These are phyloP conservation scores for Sebastes vulpes DNA, from an alignment of 2,797 vertebrate genomes.

Conservation along the genomic window DNA sequence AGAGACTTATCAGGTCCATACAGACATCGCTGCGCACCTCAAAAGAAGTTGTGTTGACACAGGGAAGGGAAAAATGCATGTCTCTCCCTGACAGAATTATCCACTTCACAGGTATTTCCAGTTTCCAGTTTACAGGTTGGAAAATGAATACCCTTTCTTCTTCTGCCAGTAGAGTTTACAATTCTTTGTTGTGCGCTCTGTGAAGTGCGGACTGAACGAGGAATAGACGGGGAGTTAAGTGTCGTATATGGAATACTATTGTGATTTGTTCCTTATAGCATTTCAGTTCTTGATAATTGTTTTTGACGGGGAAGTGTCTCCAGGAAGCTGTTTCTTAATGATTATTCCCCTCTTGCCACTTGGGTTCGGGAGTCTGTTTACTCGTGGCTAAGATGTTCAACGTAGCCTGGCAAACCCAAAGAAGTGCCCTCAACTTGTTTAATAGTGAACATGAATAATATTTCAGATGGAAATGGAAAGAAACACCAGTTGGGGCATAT, in stretches of 20 bases:
- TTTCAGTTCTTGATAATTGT: slow-evolving; percentile 59
- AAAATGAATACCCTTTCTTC: slow-evolving; percentile 83
- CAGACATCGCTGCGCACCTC: slow-evolving; percentile 85
- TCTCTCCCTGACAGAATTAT: slow-evolving; percentile 83
- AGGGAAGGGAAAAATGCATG: slow-evolving; percentile 79
- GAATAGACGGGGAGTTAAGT: slow-evolving; percentile 36
- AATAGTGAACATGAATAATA: slow-evolving; percentile 75
- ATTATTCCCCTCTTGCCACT: slow-evolving; percentile 65
- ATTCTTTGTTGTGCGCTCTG: slow-evolving; percentile 66
- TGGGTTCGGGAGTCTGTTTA: slow-evolving; percentile 58
- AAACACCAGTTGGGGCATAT: slow-evolving; percentile 67
- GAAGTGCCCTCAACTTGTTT: slow-evolving; percentile 69
- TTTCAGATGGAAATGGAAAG: slow-evolving; percentile 68
- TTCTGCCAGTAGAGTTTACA: slow-evolving; percentile 73
- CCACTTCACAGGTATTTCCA: slow-evolving; percentile 86
- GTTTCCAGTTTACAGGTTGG: slow-evolving; percentile 80
- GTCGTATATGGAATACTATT: slow-evolving; percentile 45
- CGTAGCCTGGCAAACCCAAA: slow-evolving; percentile 21
- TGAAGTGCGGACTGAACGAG: slow-evolving; percentile 51
- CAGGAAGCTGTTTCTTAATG: slow-evolving; percentile 56
- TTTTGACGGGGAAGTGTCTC: slow-evolving; percentile 42
- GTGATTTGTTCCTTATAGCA: slow-evolving; percentile 47
- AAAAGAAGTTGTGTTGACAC: slow-evolving; percentile 86
- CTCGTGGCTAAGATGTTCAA: slow-evolving; percentile 60
- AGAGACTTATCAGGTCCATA: slow-evolving; percentile 86